These are phyloP conservation scores for Labroides dimidiatus DNA, from an alignment of 2,797 vertebrate genomes.

Conservation along the genomic window DNA sequence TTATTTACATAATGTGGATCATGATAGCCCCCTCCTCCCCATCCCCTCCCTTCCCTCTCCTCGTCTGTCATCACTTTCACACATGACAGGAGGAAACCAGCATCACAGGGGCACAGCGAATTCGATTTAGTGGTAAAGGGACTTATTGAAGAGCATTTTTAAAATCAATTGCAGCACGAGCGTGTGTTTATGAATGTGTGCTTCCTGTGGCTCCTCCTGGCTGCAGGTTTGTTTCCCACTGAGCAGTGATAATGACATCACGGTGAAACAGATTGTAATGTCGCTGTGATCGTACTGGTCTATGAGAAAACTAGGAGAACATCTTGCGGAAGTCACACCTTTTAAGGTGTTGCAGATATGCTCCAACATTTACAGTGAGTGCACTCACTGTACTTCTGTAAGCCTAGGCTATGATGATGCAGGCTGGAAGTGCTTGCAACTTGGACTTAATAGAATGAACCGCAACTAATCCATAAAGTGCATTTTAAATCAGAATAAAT, in stretches of 20 bases:
- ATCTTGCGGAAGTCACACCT: constrained; percentile 56
- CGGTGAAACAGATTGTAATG: constrained; percentile 46
- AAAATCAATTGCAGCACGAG: constrained; percentile 3
- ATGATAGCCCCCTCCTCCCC: constrained; percentile 34
- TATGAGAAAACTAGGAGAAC: constrained; percentile 39
- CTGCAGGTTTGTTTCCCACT: constrained; percentile 36
- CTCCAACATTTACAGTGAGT: constrained; percentile 38
- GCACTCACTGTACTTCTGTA: neutral
- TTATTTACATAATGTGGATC: constrained; percentile 82
- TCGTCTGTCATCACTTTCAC: constrained; percentile 40
- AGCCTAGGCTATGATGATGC: neutral
- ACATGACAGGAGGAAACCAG: constrained; percentile 22
- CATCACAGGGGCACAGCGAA: neutral
- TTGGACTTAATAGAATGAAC: neutral
- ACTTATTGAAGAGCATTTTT: constrained; percentile 23
- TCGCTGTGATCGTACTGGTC: constrained; percentile 42
- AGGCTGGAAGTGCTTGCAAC: neutral
- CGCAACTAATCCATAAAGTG: neutral
- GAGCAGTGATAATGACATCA: constrained; percentile 40
- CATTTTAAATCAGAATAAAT: neutral
- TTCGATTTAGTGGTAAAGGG: neutral
- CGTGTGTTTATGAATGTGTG: neutral
- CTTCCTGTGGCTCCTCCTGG: constrained; percentile 35
- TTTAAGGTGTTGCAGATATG: constrained; percentile 46
- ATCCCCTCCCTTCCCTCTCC: constrained; percentile 4